Evolutionary conservation across 2,888 invertebrate species (phyloP).

Genomic region (Chydorus sphaericus): DNA sequence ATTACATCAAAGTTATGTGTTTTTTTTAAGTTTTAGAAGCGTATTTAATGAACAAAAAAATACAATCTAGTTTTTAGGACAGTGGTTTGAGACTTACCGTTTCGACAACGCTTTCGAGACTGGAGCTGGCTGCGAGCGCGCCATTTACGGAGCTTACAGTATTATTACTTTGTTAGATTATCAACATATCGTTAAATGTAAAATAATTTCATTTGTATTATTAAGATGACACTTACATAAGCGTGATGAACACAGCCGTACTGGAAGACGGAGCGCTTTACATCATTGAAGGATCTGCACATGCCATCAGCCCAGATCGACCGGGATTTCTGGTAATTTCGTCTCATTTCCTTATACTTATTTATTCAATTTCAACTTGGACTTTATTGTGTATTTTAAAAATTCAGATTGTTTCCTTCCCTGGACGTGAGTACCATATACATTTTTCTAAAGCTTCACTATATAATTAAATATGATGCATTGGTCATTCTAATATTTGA

Average conservation of each 20-base stretch:
- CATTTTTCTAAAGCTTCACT: background rate
- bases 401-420: conserved; percentile 7
- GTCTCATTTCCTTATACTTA: background rate
- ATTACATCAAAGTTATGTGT: too few relatives aligned
- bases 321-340: conserved; percentile 11
- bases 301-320: conserved; percentile 14
- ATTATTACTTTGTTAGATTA: background rate
- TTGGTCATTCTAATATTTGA: background rate
- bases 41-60: too few relatives aligned
- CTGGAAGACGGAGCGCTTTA: background rate
- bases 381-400: too few relatives aligned
- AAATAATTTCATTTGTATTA: background rate
- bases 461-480: background rate
- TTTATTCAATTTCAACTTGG: background rate
- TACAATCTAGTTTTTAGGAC: conserved; percentile 9
- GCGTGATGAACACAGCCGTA: background rate
- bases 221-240: background rate
- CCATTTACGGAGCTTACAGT: background rate
- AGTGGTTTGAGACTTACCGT: conserved; percentile 12
- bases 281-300: conserved; percentile 15
- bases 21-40: background rate
- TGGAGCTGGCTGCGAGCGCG: background rate
- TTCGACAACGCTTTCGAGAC: background rate
- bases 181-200: background rate
- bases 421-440: conserved; percentile 6